Percentiles rank a stretch among this genome's conserved stretches.
These are phyloP conservation scores for Chaetogeoica ovagalla DNA, from an alignment of 2,888 invertebrate species.

Conservation along the genomic window DNA sequence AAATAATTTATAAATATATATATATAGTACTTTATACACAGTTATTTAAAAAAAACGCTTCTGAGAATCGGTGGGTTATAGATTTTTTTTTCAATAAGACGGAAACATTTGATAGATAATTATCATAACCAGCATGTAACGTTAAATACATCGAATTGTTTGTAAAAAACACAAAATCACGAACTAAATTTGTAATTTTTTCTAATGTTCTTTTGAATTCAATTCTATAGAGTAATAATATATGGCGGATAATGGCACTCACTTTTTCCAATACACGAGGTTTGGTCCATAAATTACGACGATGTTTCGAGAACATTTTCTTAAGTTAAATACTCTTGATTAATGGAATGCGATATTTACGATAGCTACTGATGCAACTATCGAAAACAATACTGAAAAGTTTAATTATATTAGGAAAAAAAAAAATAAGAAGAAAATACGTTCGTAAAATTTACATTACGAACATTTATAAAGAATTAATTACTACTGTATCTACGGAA, in stretches of 20 bases:
- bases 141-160: not conserved
- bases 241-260: not conserved
- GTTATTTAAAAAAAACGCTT: not conserved
- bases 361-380: no score
- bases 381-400: no score
- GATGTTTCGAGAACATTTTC: slow-evolving; percentile 26
- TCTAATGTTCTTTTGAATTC: not conserved
- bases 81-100: not conserved
- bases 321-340: not conserved
- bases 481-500: no score
- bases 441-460: no score
- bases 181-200: not conserved
- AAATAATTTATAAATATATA: not conserved
- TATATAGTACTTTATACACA: not conserved
- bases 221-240: not conserved
- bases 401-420: no score
- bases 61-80: not conserved
- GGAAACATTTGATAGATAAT: not conserved
- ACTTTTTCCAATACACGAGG: slow-evolving; percentile 11
- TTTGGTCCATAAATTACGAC: not conserved
- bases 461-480: no score
- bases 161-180: not conserved
- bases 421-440: no score
- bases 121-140: not conserved
- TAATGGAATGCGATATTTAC: no score